phyloP scores from a whole-genome alignment of 2,888 invertebrate genomes.

The Apamea sordens region DNA sequence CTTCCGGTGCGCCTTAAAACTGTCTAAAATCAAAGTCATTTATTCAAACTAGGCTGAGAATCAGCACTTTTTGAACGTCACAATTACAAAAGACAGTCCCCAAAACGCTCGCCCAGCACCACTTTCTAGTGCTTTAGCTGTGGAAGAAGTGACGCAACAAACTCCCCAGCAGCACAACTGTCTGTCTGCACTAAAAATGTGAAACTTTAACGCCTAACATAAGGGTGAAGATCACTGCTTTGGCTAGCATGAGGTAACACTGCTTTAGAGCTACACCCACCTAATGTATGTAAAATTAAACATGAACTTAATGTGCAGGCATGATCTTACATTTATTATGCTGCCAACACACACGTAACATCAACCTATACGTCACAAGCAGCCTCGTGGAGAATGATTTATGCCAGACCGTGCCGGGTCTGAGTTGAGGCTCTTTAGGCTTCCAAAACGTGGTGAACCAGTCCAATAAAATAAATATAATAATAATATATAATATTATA shows the following conservation, averaged over 20 bases:
- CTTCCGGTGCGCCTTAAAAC: no score
- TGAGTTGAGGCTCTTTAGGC: neutral
- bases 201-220: neutral
- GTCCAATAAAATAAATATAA: no score
- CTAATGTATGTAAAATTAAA: constrained; percentile 17
- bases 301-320: constrained; percentile 10
- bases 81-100: no score
- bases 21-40: no score
- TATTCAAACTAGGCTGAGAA: no score
- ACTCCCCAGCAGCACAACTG: no score
- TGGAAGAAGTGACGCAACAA: no score
- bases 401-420: neutral
- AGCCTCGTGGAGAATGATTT: neutral
- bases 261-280: neutral
- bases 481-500: no score
- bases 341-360: neutral
- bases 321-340: neutral
- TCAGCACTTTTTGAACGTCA: no score
- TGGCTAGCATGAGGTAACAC: neutral
- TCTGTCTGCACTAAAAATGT: no score
- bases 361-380: neutral
- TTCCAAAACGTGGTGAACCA: neutral
- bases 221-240: neutral
- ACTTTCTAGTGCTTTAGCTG: no score
- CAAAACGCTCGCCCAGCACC: no score